Evolutionary conservation across 2,113 vertebrate genomes (phyloP), one percentile per base, ranked within the genome.

Genomic region (Sardina pilchardus): DNA sequence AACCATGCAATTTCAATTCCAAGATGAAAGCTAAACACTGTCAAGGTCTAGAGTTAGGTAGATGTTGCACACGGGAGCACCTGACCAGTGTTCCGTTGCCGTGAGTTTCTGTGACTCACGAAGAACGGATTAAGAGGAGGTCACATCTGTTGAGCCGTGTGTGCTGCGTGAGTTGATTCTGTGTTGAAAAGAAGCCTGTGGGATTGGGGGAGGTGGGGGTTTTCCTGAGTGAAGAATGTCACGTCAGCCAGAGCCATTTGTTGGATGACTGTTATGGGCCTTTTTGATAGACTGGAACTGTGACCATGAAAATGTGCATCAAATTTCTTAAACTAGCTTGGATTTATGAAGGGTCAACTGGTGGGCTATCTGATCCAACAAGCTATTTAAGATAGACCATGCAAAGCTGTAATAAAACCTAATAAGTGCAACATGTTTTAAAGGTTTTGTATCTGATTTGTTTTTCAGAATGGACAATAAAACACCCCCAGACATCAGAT

Each of bases 381-480:
- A 42, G 39, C 39, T 42, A 42, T 14, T 48, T 48, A 2, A 48
- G 14, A 8, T 14, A 48, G 47, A 48, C 6, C 47, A 42, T 48
- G 1, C 7, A 48, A 50, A 50, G 3, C 12, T 50, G 48, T 12
- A 50, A 17, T 50, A 50, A 50, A 6, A 3, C 48, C 12, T 16
- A n/a, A n/a, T n/a, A n/a, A n/a, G 48, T 16, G 48, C 10, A 50
- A 16, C 34, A 34, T 0, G 2, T 16, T 14, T 78, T 34, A 78
- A 78, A 78, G 30, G 7, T 2, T 17, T 12, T 34, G 12, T 36
- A 36, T 78, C 30, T 78, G 71, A 34, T 82, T 80, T 34, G 84
- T 90, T 83, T 89, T 89, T 80, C 89, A 95, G 94, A 90, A 94
- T 95, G 94, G 89, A 89, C 45, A 87, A 81, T 81, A 83, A 87